These are phyloP conservation scores for Fistularia tabacaria DNA, from an alignment of 2,797 vertebrate genomes.

Conservation along the genomic window DNA sequence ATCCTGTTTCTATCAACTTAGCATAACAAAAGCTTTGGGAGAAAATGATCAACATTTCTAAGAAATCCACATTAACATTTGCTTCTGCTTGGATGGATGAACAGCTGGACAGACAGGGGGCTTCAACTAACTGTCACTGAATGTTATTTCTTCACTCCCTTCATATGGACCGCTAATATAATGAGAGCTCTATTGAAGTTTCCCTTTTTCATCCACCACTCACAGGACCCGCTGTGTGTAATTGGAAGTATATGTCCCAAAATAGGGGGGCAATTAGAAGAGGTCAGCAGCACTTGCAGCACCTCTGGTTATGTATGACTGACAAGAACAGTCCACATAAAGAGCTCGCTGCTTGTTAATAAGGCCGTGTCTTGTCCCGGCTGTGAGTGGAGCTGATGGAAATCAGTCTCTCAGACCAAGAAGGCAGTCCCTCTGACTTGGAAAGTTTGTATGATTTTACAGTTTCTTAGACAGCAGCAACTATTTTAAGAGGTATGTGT, in stretches of 20 bases:
- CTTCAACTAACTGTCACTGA: no score
- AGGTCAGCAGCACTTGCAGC: constrained; percentile 57
- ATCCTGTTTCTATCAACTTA: background rate
- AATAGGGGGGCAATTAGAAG: constrained; percentile 57
- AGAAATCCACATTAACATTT: background rate
- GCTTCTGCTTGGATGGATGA: background rate
- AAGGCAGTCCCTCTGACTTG: constrained; percentile 1
- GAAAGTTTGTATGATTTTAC: background rate
- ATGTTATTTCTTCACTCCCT: background rate
- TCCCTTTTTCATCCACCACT: constrained; percentile 23
- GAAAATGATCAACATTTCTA: background rate
- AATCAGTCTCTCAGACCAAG: no score
- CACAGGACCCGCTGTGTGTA: constrained; percentile 38
- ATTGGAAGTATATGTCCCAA: constrained; percentile 53
- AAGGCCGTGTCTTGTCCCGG: constrained; percentile 16
- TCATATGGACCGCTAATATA: constrained; percentile 13
- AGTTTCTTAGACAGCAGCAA: background rate
- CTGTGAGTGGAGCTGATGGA: constrained; percentile 18
- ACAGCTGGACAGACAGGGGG: no score
- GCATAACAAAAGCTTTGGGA: background rate
- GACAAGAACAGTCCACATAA: constrained; percentile 49
- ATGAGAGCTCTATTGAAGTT: constrained; percentile 20
- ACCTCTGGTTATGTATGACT: constrained; percentile 61
- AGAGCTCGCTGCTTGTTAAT: constrained; percentile 48
- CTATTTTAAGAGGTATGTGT: background rate